These are phyloP conservation scores for Anolis apletophallus DNA, from an alignment of 2,797 vertebrate genomes.

Conservation along the genomic window DNA sequence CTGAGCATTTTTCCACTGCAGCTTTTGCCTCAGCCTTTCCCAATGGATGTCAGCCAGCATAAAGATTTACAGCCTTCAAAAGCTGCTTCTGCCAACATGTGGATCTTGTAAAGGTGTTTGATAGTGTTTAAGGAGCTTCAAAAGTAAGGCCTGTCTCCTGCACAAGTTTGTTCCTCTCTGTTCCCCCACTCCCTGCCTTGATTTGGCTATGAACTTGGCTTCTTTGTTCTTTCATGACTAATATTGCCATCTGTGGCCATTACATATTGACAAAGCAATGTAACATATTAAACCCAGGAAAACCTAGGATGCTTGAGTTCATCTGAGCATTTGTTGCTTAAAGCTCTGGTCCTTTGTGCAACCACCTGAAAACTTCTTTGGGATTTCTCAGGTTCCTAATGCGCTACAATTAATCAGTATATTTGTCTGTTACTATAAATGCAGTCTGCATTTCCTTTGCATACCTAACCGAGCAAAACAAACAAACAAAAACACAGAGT, in stretches of 20 bases:
- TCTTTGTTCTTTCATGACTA: slow-evolving; percentile 85
- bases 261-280: slow-evolving; percentile 84
- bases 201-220: slow-evolving; percentile 80
- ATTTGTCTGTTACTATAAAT: slow-evolving; percentile 58
- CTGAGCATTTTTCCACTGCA: slow-evolving; percentile 73
- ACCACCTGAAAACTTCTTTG: slow-evolving; percentile 74
- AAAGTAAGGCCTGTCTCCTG: slow-evolving; percentile 67
- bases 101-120: slow-evolving; percentile 70
- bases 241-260: slow-evolving; percentile 86
- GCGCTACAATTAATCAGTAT: slow-evolving; percentile 62
- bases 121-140: slow-evolving; percentile 65
- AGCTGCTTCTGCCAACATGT: slow-evolving; percentile 64
- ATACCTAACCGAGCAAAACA: slow-evolving; percentile 14
- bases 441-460: slow-evolving; percentile 37
- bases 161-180: slow-evolving; percentile 58
- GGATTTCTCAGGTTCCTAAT: slow-evolving; percentile 50
- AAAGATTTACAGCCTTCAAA: slow-evolving; percentile 71
- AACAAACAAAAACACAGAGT: not conserved
- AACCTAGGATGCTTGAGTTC: slow-evolving; percentile 76
- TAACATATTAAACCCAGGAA: slow-evolving; percentile 81
- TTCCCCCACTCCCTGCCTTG: slow-evolving; percentile 71
- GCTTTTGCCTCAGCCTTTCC: slow-evolving; percentile 71
- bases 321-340: slow-evolving; percentile 77
- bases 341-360: slow-evolving; percentile 69
- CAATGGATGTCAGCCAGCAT: slow-evolving; percentile 73